Evolutionary conservation across 2,888 invertebrate species (phyloP).

Genomic region (Dryococelus australis): DNA sequence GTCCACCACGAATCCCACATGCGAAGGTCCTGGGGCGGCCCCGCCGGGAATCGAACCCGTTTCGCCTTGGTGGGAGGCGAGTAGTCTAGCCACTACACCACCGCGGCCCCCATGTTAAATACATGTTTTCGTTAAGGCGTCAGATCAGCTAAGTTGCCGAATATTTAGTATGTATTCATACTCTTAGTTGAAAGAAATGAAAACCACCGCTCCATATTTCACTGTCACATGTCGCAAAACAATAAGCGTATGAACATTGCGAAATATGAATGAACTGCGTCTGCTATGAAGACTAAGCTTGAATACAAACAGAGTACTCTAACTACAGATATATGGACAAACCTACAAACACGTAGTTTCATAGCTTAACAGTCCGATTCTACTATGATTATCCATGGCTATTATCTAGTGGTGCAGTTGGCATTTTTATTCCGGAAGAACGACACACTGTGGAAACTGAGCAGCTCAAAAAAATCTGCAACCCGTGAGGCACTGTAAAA

Average conservation of each 20-base stretch:
- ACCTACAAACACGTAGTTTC: background rate
- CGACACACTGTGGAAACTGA: background rate
- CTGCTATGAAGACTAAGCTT: constrained; percentile 1
- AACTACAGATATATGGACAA: background rate
- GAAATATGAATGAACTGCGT: background rate
- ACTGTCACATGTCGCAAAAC: background rate
- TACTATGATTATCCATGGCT: background rate
- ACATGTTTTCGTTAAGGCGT: too few species aligned
- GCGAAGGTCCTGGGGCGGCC: too few species aligned
- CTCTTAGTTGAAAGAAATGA: too few species aligned
- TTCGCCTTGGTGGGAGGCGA: too few species aligned
- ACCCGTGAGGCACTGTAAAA: background rate
- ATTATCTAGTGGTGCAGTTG: background rate
- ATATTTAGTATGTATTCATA: too few species aligned
- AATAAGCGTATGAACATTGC: background rate
- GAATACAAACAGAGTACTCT: background rate
- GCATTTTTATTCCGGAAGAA: background rate
- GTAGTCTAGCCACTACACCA: too few species aligned
- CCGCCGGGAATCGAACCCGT: too few species aligned
- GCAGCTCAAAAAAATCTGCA: background rate
- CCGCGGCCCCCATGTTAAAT: too few species aligned
- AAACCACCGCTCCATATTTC: too few species aligned
- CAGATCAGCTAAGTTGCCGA: too few species aligned
- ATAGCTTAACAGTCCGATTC: background rate
- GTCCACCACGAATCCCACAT: too few species aligned